Conservation (phyloP, 2,113 vertebrate species). For the Pholis gunnellus region DNA sequence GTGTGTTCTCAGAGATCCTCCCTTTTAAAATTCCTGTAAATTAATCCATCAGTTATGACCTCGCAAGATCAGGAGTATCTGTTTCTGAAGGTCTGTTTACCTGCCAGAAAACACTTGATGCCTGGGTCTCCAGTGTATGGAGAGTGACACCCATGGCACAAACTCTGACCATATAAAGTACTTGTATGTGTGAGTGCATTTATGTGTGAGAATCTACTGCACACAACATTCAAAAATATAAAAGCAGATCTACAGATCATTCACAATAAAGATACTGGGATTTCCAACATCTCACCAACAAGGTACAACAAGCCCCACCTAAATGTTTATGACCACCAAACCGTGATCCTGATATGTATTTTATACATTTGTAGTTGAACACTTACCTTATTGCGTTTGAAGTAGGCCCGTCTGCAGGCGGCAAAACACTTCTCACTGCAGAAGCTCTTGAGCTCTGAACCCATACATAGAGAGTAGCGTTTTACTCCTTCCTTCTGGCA, state of each 20-base stretch:
- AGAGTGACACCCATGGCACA: conserved; percentile 12
- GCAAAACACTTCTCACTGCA: conserved; percentile 99
- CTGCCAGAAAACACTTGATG: conserved; percentile 48
- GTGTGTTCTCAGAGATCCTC: conserved; percentile 36
- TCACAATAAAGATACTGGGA: not conserved
- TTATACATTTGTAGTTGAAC: not conserved
- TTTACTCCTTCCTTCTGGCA: conserved; percentile 99
- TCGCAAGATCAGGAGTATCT: conserved; percentile 52
- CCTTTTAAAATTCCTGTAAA: conserved; percentile 58
- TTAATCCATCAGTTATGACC: conserved; percentile 53
- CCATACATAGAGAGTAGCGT: conserved; percentile 98
- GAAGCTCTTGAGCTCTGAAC: conserved; percentile 99
- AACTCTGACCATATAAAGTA: conserved; percentile 5
- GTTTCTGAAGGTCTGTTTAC: conserved; percentile 59
- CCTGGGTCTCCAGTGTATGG: conserved; percentile 5
- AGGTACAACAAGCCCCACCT: not conserved
- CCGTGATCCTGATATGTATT: not conserved
- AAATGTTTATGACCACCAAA: not conserved
- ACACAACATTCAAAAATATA: not conserved
- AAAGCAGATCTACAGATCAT: not conserved
- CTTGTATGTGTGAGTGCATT: conserved; percentile 5
- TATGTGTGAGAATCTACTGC: not conserved
- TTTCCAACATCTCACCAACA: not conserved
- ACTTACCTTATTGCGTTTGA: conserved; percentile 99
- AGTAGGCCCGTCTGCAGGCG: conserved; percentile 97